Conservation (phyloP, 2,888 invertebrate species). For the Callyntrura guangdongensis region DNA sequence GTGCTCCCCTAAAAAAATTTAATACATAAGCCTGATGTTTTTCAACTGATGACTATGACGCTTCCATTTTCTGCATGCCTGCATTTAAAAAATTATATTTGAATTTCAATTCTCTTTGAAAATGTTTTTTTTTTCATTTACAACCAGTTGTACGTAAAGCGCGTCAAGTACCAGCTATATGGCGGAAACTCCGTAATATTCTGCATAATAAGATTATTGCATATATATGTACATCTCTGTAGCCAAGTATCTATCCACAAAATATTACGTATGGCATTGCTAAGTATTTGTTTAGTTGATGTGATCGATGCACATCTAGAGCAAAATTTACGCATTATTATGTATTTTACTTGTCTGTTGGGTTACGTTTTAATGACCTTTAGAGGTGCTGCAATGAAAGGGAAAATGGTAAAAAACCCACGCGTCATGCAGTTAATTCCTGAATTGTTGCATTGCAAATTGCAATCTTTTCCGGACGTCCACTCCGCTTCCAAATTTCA, state of each 20-base stretch:
- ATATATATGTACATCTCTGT: not conserved
- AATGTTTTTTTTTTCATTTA: not conserved
- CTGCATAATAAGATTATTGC: not conserved
- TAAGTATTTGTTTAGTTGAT: conserved; percentile 20
- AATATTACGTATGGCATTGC: not conserved
- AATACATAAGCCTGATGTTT: not conserved
- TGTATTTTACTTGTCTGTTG: not conserved
- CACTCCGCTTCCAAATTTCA: conserved; percentile 25
- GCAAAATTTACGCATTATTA: conserved; percentile 23
- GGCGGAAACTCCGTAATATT: not conserved
- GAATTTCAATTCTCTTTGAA: not conserved
- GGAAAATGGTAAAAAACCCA: not conserved
- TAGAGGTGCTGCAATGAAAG: conserved; percentile 32
- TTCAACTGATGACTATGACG: not conserved
- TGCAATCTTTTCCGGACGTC: conserved; percentile 68
- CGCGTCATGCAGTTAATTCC: not conserved
- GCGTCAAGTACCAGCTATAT: no score
- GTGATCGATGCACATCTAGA: conserved; percentile 65
- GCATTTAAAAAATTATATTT: not conserved
- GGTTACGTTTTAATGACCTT: conserved; percentile 67
- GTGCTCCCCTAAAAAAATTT: not conserved
- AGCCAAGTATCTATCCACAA: not conserved
- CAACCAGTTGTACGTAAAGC: no score
- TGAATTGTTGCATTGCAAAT: not conserved
- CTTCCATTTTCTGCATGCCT: not conserved